These are phyloP conservation scores for Sebastes vulpes DNA, from an alignment of 2,797 vertebrate species.

Conservation along the genomic window DNA sequence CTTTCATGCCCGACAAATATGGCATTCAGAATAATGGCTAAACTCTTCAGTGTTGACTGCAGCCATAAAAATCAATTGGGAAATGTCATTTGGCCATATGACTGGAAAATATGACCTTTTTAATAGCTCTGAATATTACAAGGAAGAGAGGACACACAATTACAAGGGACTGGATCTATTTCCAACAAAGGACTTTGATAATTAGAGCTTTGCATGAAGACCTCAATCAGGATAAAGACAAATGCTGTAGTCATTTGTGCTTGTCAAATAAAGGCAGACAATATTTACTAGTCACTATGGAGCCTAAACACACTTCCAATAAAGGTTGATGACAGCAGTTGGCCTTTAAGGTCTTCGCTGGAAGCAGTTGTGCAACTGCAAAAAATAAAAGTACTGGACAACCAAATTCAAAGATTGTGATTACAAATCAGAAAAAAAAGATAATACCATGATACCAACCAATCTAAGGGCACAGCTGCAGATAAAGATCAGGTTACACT, in stretches of 20 bases:
- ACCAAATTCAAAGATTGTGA: neutral
- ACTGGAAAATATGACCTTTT: conserved; percentile 53
- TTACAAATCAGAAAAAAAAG: neutral
- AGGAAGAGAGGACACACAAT: neutral
- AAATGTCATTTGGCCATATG: conserved; percentile 40
- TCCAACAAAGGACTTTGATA: conserved; percentile 12
- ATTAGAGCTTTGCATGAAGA: conserved; percentile 17
- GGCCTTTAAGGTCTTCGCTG: neutral
- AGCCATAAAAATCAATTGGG: conserved; percentile 48
- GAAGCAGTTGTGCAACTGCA: neutral
- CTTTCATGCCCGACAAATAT: conserved; percentile 47
- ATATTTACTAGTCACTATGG: neutral
- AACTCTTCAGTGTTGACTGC: conserved; percentile 47
- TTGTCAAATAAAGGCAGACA: neutral
- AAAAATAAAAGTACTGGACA: neutral
- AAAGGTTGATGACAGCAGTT: neutral
- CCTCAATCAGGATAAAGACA: neutral
- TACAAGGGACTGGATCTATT: conserved; percentile 1
- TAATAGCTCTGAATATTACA: conserved; percentile 32
- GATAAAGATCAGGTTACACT: too few relatives aligned
- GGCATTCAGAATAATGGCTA: conserved; percentile 42
- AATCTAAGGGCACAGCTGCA: neutral
- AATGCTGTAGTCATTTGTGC: neutral
- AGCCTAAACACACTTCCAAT: neutral
- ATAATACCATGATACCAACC: neutral